Conservation (phyloP, 1,140 invertebrate genomes). For the Leptestheria dahalacensis region DNA sequence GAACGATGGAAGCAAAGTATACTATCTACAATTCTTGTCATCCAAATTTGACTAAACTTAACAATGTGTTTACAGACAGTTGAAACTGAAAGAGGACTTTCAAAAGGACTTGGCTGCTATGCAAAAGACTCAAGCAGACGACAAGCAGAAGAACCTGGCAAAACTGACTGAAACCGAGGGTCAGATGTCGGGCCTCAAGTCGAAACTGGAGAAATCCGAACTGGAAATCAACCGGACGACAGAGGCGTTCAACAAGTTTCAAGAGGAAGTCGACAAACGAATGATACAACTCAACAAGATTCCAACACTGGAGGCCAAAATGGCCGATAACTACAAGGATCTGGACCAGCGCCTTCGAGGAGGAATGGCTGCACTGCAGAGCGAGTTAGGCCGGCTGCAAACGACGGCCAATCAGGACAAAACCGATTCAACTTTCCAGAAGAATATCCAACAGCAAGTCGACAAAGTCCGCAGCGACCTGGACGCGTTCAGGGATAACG, state of each 20-base stretch:
- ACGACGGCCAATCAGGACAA: neutral
- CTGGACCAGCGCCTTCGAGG: neutral
- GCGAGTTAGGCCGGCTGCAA: neutral
- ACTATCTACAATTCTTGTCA: no score
- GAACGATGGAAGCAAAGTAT: neutral
- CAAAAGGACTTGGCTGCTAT: neutral
- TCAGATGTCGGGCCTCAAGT: neutral
- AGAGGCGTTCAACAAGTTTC: neutral
- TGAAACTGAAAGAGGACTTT: neutral
- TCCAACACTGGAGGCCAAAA: neutral
- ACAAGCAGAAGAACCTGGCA: neutral
- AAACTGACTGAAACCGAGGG: neutral
- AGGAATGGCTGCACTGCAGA: neutral
- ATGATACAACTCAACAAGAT: neutral
- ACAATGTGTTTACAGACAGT: no score
- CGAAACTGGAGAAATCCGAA: neutral
- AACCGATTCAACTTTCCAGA: neutral
- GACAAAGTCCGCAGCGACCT: neutral
- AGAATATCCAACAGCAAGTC: neutral
- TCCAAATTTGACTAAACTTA: no score
- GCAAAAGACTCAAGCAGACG: neutral
- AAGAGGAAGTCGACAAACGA: neutral
- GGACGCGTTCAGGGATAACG: neutral
- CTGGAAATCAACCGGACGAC: neutral
- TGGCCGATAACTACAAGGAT: neutral